Evolutionary conservation across 2,888 invertebrate species (phyloP).

Genomic region (Meloe dianella): DNA sequence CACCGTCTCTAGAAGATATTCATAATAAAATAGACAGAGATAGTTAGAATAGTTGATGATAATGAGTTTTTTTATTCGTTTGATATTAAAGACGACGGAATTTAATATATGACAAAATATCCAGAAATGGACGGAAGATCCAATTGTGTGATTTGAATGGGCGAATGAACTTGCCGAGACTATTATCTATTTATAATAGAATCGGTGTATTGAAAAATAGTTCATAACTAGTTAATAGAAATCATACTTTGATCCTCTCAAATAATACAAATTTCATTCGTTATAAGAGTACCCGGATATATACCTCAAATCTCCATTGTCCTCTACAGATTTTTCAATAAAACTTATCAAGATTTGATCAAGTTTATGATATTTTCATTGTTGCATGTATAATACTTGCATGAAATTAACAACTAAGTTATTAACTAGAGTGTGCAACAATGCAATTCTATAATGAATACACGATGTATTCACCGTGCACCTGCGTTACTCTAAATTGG

Average conservation of each 20-base stretch:
- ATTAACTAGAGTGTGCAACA: constrained; percentile 55
- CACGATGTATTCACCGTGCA: constrained; percentile 53
- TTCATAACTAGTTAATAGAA: neutral
- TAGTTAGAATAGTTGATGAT: neutral
- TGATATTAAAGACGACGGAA: constrained; percentile 47
- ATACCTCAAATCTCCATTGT: neutral
- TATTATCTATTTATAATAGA: neutral
- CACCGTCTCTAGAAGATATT: constrained; percentile 40
- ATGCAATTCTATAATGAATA: constrained; percentile 56
- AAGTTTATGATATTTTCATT: constrained; percentile 16
- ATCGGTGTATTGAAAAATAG: neutral
- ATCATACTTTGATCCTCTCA: neutral
- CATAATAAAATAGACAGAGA: neutral
- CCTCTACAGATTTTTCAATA: neutral
- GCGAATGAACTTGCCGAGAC: constrained; percentile 31
- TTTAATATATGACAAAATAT: constrained; percentile 40
- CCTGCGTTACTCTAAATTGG: constrained; percentile 58
- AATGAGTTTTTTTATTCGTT: constrained; percentile 39
- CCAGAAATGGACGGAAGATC: constrained; percentile 15
- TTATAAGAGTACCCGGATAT: neutral
- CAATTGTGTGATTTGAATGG: constrained; percentile 35
- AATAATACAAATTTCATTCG: neutral
- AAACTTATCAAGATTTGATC: neutral
- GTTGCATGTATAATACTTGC: constrained; percentile 19
- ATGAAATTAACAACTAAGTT: constrained; percentile 51